These are phyloP conservation scores for Otolemur crassicaudatus DNA, from an alignment of 2,797 vertebrate genomes.

Conservation along the genomic window DNA sequence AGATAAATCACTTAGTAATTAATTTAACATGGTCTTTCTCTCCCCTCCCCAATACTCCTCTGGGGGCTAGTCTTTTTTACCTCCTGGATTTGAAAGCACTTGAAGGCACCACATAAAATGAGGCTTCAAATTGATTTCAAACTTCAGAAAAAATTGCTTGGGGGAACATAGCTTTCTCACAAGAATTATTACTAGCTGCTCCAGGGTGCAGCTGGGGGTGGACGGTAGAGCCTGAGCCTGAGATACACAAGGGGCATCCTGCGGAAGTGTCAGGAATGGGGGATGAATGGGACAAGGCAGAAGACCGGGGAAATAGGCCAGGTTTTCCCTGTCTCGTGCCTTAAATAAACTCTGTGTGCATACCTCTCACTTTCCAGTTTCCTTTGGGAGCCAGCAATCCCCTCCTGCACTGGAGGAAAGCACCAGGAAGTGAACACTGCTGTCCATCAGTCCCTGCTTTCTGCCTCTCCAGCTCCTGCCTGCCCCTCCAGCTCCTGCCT, in stretches of 20 bases:
- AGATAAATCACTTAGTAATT: constrained; percentile 21
- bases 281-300: neutral
- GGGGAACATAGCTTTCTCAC: constrained; percentile 2
- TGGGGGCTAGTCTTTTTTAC: neutral
- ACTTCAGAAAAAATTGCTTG: constrained; percentile 1
- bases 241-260: neutral
- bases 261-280: neutral
- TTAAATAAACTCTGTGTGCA: neutral
- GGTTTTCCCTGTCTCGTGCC: neutral
- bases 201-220: neutral
- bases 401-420: neutral
- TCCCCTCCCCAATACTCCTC: neutral
- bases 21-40: neutral
- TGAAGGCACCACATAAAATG: constrained; percentile 25
- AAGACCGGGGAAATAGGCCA: neutral
- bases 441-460: neutral
- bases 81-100: constrained; percentile 8
- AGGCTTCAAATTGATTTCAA: constrained; percentile 45
- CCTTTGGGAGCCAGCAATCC: neutral
- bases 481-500: neutral
- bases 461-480: neutral
- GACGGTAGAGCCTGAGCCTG: neutral
- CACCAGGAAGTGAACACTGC: neutral
- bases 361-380: neutral
- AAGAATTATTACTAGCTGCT: neutral